phyloP scores from a whole-genome alignment of 2,113 vertebrate species.

The Phainopepla nitens region DNA sequence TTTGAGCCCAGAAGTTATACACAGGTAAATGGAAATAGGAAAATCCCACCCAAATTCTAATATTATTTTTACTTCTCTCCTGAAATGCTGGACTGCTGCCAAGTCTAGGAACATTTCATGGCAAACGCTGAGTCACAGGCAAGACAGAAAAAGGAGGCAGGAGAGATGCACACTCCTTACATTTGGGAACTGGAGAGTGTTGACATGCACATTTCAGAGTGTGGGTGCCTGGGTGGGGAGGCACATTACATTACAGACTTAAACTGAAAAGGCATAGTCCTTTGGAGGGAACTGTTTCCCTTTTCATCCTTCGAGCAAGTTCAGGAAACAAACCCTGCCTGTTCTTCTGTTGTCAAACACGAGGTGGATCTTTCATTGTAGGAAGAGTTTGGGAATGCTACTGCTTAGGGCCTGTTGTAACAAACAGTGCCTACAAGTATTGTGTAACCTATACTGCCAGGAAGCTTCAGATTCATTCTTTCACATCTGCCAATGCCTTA shows the following conservation, averaged over 20 bases:
- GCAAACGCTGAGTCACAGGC: background rate
- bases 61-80: background rate
- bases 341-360: background rate
- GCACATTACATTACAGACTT: background rate
- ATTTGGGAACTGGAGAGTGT: background rate
- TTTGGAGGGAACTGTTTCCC: background rate
- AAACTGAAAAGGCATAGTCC: background rate
- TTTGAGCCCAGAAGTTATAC: background rate
- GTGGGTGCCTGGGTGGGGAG: background rate
- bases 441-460: background rate
- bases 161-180: background rate
- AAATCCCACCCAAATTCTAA: background rate
- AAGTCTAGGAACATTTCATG: background rate
- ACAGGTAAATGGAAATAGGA: background rate
- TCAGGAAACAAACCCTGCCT: background rate
- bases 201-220: background rate
- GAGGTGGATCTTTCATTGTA: background rate
- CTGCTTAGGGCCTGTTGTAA: background rate
- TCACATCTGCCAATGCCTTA: background rate
- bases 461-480: background rate
- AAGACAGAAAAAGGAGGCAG: background rate
- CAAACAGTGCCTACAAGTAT: background rate
- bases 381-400: background rate
- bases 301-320: background rate
- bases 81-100: background rate